Conservation (phyloP, 2,797 vertebrate genomes). For the Distichodus sexfasciatus region DNA sequence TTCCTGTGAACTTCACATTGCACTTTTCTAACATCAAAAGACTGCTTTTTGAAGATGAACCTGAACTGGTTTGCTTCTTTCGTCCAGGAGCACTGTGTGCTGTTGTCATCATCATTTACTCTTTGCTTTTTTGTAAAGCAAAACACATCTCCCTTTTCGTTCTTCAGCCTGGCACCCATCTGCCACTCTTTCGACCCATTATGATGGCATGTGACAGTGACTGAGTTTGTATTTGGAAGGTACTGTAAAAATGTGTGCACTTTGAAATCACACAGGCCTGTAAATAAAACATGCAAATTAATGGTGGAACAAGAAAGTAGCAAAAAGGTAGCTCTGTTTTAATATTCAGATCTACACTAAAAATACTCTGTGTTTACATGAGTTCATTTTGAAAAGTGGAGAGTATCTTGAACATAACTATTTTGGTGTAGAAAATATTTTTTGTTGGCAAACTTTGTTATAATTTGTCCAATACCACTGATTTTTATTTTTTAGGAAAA, state of each 20-base stretch:
- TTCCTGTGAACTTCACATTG: constrained; percentile 15
- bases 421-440: too few relatives aligned
- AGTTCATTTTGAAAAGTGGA: too few relatives aligned
- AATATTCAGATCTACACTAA: too few relatives aligned
- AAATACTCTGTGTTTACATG: too few relatives aligned
- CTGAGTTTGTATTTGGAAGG: neutral
- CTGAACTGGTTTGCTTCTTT: neutral
- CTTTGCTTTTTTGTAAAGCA: neutral
- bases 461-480: too few relatives aligned
- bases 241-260: constrained; percentile 1
- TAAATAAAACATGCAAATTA: too few relatives aligned
- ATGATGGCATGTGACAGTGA: constrained; percentile 36
- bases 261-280: neutral
- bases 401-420: too few relatives aligned
- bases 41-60: constrained; percentile 29
- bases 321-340: too few relatives aligned
- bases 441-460: too few relatives aligned
- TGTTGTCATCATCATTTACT: accelerated
- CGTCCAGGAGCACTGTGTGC: neutral
- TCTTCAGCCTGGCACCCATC: neutral
- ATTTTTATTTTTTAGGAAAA: neutral
- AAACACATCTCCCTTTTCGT: accelerated
- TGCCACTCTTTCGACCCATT: accelerated
- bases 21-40: neutral
- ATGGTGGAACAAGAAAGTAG: too few relatives aligned